Evolutionary conservation across 2,113 vertebrate species (phyloP).

Genomic region (Rhinolophus ferrumequinum): DNA sequence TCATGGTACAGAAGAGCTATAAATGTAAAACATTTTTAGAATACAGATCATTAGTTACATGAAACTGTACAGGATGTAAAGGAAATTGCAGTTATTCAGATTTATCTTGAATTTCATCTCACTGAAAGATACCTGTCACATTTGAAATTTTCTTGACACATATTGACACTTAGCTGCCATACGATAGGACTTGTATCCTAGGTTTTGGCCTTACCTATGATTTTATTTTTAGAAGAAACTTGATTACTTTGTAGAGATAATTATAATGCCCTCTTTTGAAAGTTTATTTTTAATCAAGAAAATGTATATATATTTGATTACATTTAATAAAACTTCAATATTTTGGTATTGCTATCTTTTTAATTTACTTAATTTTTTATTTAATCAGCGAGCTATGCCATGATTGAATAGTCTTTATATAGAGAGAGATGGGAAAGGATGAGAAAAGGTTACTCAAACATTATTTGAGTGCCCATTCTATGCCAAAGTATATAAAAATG

Average conservation of each 20-base stretch:
- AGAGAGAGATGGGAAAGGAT: neutral
- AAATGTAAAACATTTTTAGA: slow-evolving; percentile 33
- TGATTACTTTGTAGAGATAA: neutral
- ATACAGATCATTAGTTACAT: neutral
- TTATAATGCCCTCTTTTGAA: neutral
- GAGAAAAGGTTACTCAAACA: neutral
- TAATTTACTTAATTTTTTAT: neutral
- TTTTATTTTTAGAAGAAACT: neutral
- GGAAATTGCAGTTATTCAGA: neutral
- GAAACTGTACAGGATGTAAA: neutral
- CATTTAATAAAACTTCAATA: neutral
- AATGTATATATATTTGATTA: neutral
- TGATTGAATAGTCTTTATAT: neutral
- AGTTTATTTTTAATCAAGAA: slow-evolving; percentile 32
- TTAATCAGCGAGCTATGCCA: neutral
- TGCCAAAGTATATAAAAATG: neutral
- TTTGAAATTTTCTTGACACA: neutral
- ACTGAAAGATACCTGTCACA: neutral
- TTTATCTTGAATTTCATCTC: slow-evolving; percentile 35
- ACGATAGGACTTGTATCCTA: neutral
- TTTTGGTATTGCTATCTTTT: neutral
- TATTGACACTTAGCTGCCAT: neutral
- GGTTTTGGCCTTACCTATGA: neutral
- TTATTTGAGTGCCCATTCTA: neutral
- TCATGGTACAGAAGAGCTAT: neutral